phyloP scores from a whole-genome alignment of 2,797 vertebrate species.

The Sebastes baramenuke region DNA sequence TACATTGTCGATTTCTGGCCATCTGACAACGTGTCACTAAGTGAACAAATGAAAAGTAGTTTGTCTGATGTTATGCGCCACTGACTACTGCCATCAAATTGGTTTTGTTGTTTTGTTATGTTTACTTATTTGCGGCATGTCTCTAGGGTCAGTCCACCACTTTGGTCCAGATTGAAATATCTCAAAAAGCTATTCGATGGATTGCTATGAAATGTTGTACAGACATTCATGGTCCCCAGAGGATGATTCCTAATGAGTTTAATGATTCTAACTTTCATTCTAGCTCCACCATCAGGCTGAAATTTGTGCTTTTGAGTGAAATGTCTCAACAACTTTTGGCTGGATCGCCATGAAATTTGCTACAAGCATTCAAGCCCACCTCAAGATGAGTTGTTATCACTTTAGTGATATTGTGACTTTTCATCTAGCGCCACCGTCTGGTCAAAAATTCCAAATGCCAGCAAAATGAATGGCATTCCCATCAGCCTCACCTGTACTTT shows the following conservation, averaged over 20 bases:
- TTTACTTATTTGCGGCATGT: neutral
- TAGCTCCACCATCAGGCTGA: neutral
- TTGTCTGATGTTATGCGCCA: neutral
- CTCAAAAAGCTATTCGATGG: neutral
- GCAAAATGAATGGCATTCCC: neutral
- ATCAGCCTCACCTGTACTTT: neutral
- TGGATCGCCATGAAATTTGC: neutral
- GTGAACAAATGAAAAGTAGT: conserved; percentile 18
- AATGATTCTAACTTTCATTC: neutral
- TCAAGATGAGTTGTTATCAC: neutral
- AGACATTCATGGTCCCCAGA: neutral
- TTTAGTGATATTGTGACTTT: neutral
- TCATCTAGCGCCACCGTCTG: neutral
- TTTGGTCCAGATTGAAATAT: neutral
- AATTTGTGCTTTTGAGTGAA: neutral
- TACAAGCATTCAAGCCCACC: neutral
- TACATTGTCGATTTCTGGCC: neutral
- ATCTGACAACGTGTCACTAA: conserved; percentile 2
- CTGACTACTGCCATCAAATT: neutral
- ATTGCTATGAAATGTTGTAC: neutral
- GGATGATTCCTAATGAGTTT: neutral
- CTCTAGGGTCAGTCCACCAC: neutral
- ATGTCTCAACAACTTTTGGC: neutral
- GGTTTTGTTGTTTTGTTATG: neutral
- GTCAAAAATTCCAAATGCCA: neutral